Percentiles rank a stretch among this genome's conserved stretches.
Conservation (phyloP, 2,888 invertebrate species). For the Cephus spinipes region DNA sequence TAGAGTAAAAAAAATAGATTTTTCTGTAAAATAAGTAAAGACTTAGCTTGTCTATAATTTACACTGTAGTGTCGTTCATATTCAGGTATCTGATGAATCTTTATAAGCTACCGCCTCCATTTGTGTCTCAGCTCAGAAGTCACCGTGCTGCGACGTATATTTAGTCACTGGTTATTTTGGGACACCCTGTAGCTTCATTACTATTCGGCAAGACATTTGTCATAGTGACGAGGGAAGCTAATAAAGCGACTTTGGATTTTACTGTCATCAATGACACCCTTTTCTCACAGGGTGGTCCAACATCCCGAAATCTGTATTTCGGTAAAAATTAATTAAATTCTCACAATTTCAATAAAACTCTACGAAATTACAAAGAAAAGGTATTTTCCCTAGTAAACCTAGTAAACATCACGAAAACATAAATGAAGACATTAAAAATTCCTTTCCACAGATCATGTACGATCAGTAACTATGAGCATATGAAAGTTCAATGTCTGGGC, state of each 20-base stretch:
- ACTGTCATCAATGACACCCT: neutral
- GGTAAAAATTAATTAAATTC: neutral
- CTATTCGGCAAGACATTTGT: constrained; percentile 7
- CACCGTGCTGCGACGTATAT: constrained; percentile 37
- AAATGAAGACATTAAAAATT: neutral
- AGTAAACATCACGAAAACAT: neutral
- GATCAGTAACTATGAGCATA: neutral
- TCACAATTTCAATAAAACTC: neutral
- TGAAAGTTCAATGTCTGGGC: neutral
- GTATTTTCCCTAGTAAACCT: neutral
- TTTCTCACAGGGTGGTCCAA: neutral
- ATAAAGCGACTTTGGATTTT: constrained; percentile 9
- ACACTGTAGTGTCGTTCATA: neutral
- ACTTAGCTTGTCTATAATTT: neutral
- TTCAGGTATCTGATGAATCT: neutral
- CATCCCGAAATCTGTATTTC: neutral
- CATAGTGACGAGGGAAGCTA: constrained; percentile 3
- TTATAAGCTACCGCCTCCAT: constrained; percentile 19
- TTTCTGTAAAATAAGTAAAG: neutral
- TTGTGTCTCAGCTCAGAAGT: constrained; percentile 36
- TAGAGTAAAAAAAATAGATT: neutral
- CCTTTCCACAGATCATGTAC: neutral
- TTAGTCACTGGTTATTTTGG: constrained; percentile 27
- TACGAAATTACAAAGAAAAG: neutral
- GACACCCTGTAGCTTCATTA: constrained; percentile 4